Base-by-base conservation (phyloP, 2,888 invertebrate genomes). In the Lacanobia oleracea region DNA sequence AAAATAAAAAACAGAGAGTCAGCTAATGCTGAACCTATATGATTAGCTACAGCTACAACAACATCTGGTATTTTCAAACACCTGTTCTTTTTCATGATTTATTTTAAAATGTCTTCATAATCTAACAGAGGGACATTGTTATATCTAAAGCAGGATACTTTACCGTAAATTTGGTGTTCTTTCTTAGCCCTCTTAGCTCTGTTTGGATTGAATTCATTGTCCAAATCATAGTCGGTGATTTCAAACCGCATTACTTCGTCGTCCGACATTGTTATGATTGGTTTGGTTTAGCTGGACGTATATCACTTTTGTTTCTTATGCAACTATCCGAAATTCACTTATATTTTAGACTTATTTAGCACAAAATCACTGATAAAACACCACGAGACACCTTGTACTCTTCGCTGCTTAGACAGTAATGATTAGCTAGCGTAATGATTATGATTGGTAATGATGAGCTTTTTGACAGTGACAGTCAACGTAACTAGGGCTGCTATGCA, bases 201-300 rank as follows among this genome's bases (percentile, higher is more conserved):
- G 87, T 98, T 97, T 64, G 98, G 97, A 89, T 98, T 98, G 90
- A 99, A 99, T 94, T 99, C 99, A 94, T 98, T 98, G 79, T 98
- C 98, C 86, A 99, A 95, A 95, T 99, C 99, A 90, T 98, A 98
- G 90, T 99, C 99, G 0, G 99, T 98, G 74, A 99, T 98, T 96
- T 99, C 99, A 93, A 99, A 99, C 68, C 97, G 97, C 94, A 99
- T 99, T 86, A 98, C 97, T 94, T 99, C 99, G 88, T 98, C 98
- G 74, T 98, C 98, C 7, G 97, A 97, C 98, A 98, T 98, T 77
- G 21, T 91, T 59, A 10, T 27, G 12, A 14, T 59, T 21, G 33
- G 8, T 1, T 9, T 21, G 0, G 18, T 2, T 2, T 50, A 33
- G 54, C 33, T 21, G 0, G 53, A 62, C 21, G 12, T 50, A n/a